Evolutionary conservation across 2,797 vertebrate genomes (phyloP).

Genomic region (Alectoris magna): DNA sequence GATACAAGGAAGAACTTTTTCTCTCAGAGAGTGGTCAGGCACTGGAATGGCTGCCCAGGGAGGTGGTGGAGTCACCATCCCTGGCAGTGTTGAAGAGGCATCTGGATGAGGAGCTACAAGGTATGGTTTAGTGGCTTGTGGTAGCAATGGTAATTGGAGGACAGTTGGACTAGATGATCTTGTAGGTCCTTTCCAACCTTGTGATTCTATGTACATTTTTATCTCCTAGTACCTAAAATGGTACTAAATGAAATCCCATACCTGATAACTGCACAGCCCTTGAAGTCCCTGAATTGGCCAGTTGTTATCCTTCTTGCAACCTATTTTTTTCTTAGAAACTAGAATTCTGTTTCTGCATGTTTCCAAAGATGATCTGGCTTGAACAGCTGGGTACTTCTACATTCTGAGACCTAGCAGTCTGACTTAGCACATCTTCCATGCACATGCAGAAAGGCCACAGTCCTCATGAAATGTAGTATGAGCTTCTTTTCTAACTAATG

Average conservation of each 20-base stretch:
- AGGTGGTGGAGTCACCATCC: too few species aligned
- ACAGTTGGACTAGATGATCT: too few species aligned
- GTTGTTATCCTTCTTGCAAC: neutral
- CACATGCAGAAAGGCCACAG: neutral
- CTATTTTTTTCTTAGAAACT: neutral
- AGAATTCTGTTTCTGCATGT: neutral
- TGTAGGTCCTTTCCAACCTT: too few species aligned
- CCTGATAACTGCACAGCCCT: neutral
- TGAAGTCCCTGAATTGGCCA: neutral
- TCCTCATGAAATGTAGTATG: neutral
- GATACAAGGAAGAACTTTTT: too few species aligned
- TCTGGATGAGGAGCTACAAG: too few species aligned
- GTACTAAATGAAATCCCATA: neutral
- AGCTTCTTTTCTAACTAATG: neutral
- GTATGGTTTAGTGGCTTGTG: too few species aligned
- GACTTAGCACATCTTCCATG: neutral
- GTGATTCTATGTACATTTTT: neutral
- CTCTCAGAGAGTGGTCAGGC: too few species aligned
- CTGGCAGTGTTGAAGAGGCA: too few species aligned
- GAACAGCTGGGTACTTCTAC: neutral
- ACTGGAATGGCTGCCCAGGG: too few species aligned
- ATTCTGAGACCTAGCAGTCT: neutral
- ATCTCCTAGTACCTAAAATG: neutral
- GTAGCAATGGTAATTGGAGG: too few species aligned
- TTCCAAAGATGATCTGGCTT: neutral